Conservation (phyloP, 1,140 invertebrate species). For the Monochamus saltuarius region DNA sequence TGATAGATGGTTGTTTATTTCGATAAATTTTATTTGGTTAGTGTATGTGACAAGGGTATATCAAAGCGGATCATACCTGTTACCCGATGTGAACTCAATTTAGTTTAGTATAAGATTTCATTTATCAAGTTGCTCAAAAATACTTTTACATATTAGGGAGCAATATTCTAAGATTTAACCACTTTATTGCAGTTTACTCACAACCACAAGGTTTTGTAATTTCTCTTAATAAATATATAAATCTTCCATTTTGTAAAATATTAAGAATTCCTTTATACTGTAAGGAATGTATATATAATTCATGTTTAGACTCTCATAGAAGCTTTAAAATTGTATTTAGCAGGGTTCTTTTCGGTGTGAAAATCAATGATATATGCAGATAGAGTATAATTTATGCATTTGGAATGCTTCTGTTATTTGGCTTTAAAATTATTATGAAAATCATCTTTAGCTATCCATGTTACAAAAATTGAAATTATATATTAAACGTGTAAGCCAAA, state of each 20-base stretch:
- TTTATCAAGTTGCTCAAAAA: conserved; percentile 27
- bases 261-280: conserved; percentile 9
- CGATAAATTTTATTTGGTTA: too few relatives aligned
- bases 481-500: too few relatives aligned
- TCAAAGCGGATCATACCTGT: too few relatives aligned
- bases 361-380: conserved; percentile 8
- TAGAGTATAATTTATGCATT: too few relatives aligned
- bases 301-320: conserved; percentile 27
- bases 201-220: conserved; percentile 15
- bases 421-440: too few relatives aligned
- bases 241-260: conserved; percentile 31
- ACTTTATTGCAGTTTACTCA: conserved; percentile 24
- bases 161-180: conserved; percentile 27
- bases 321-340: conserved; percentile 39
- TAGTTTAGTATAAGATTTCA: neutral
- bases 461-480: too few relatives aligned
- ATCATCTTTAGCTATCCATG: too few relatives aligned
- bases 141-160: conserved; percentile 24
- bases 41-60: too few relatives aligned
- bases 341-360: conserved; percentile 33
- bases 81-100: neutral
- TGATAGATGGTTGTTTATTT: too few relatives aligned
- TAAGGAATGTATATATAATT: conserved; percentile 17
- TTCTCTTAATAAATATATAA: conserved; percentile 11
- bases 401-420: too few relatives aligned